Evolutionary conservation across 2,888 invertebrate species (phyloP), one percentile per base, ranked within the genome.

Genomic region (Limnephilus auricula): DNA sequence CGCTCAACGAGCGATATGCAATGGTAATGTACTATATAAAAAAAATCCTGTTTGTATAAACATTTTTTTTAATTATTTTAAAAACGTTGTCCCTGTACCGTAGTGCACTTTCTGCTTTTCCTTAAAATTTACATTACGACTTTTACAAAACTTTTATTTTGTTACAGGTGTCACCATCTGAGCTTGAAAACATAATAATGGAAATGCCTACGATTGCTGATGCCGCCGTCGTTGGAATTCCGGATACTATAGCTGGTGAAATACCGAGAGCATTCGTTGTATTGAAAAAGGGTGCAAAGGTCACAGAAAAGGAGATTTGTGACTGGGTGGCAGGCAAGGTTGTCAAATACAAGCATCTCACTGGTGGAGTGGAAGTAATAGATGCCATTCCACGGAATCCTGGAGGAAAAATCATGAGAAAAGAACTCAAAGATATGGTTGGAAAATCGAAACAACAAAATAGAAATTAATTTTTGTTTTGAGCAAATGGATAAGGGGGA

Each of bases 151-250:
- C 2, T 65, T 65, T 65, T 34, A 34, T 32, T 32, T 82, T 82
- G 82, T 93, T 95, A 84, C 94, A 98, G 98, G 98, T 98, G 45
- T 97, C 98, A 0, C 98, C 98, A 34, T 98, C 98, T 2, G 98
- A 98, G 95, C 94, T 98, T 91, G 98, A 98, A 95, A 97, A 97
- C 93, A 94, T 98, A 10, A 96, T 98, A 82, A 96, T 98, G 94
- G 97, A 97, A 94, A 96, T 97, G 93, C 96, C 97, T 0, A 97
- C 96, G 92, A 97, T 98, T 18, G 96, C 96, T 0, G 98, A 98
- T 94, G 98, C 97, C 1, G 98, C 98, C 0, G 98, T 98, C 0
- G 97, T 98, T 15, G 98, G 98, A 0, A 95, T 98, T 32, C 97
- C 97, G 0, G 97, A 98, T 94, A 95, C 96, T 0, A 94, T 96